These are phyloP conservation scores for Crax fasciolata DNA, from an alignment of 2,797 vertebrate species.

Conservation along the genomic window DNA sequence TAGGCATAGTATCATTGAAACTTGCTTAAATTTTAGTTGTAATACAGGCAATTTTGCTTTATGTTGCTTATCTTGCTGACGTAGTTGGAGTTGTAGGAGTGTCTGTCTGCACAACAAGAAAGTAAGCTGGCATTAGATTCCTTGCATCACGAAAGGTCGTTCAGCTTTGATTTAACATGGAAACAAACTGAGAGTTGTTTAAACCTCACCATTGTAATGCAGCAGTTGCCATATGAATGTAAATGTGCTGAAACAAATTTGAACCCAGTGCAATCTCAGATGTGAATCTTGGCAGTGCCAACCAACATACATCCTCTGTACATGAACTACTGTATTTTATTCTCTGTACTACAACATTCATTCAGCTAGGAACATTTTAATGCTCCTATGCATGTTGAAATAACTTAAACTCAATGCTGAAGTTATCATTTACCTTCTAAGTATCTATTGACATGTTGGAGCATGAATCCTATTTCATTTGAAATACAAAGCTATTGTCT, in stretches of 20 bases:
- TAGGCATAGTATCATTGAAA: background rate
- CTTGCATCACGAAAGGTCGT: background rate
- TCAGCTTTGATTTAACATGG: background rate
- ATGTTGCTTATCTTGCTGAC: background rate
- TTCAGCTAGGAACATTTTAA: background rate
- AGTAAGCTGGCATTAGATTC: background rate
- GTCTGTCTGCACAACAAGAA: background rate
- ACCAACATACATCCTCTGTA: fast-evolving
- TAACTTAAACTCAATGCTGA: background rate
- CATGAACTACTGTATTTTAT: background rate
- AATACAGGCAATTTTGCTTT: background rate
- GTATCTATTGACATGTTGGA: background rate
- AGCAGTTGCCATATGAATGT: background rate
- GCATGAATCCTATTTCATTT: background rate
- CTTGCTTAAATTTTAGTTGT: background rate
- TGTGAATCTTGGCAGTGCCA: background rate
- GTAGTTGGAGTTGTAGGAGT: background rate
- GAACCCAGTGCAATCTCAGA: background rate
- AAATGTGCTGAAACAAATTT: background rate
- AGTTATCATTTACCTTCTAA: background rate
- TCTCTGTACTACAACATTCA: background rate
- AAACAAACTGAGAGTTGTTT: background rate
- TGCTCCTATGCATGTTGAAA: background rate
- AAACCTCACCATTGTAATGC: background rate
- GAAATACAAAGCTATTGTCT: background rate